Evolutionary conservation across 2,797 vertebrate species (phyloP), one percentile per base, ranked within the genome.

Genomic region (Linurgus olivaceus): DNA sequence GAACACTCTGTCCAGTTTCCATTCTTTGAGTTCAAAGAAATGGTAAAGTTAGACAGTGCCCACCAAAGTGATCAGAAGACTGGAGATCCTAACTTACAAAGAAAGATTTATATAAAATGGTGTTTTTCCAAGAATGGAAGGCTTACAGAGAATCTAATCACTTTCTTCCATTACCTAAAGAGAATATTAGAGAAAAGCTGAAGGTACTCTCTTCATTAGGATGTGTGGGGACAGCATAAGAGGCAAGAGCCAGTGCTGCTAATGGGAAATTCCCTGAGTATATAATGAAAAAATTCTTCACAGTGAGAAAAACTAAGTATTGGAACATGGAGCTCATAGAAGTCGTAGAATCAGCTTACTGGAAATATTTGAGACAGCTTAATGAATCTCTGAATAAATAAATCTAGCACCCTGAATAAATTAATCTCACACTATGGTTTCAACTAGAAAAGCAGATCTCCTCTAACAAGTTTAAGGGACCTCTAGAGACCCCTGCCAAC

Each of bases 1-100:
- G 21, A 70, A 66, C 0, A 0, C 3, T 21, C 16, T 26, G 17
- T 40, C 13, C 20, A 44, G 6, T n/a, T 83, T 70, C 86, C 4
- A 0, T 74, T 26, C 59, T 58, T 31, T 13, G 26, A 16, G 2
- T 55, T 65, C 37, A 71, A 62, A 68, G 25, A 57, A 7, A 38
- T 24, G 18, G 13, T 68, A 90, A 61, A 61, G 68, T 48, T 37
- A 17, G 9, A 47, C 12, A n/a, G 4, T 9, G 23, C 23, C 23
- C 17, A 63, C n/a, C 33, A 61, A 73, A 31, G 37, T 51, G 33
- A 75, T 58, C 62, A 78, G 20, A 74, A 23, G 5, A 6, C 7
- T 35, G 9, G 25, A 58, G 6, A 75, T 42, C 18, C 45, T 80
- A 66, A 52, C 6, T 61, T 57, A 40, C 2, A 44, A 67, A 42